A percentile compares a stretch with the other conserved stretches of the same genome.
Conservation (phyloP, 2,113 vertebrate species). For the Stigmatopora argus region DNA sequence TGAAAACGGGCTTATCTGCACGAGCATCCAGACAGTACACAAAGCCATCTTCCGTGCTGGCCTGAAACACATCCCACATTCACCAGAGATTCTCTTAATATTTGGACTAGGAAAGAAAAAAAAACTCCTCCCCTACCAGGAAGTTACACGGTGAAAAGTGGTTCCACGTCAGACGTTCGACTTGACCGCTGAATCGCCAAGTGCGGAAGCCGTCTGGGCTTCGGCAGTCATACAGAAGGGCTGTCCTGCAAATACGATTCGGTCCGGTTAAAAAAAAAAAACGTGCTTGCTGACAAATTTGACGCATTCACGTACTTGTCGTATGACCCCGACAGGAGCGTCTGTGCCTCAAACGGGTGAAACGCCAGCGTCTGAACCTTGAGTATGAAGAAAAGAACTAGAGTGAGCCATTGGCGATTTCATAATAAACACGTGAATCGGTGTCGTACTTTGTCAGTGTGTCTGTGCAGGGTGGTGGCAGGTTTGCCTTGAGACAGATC, state of each 20-base stretch:
- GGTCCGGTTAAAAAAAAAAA: not conserved
- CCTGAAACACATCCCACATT: conserved; percentile 65
- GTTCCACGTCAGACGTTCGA: conserved; percentile 90
- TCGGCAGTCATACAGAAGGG: conserved; percentile 87
- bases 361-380: conserved; percentile 92
- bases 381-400: not conserved
- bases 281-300: not conserved
- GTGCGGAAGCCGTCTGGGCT: conserved; percentile 79
- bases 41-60: conserved; percentile 95
- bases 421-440: not conserved
- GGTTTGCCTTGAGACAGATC: conserved; percentile 82
- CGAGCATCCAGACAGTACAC: conserved; percentile 94
- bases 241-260: conserved; percentile 70
- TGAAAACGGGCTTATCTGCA: conserved; percentile 90
- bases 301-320: conserved; percentile 78
- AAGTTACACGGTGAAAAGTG: conserved; percentile 92
- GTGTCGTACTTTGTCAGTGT: conserved; percentile 85
- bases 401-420: not conserved
- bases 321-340: conserved; percentile 91
- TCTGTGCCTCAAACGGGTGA: conserved; percentile 94
- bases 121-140: conserved; percentile 67
- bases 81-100: not conserved
- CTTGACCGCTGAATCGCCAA: conserved; percentile 93
- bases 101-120: not conserved
- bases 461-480: conserved; percentile 76